phyloP scores from a whole-genome alignment of 2,888 invertebrate genomes.

The Tholera decimalis region DNA sequence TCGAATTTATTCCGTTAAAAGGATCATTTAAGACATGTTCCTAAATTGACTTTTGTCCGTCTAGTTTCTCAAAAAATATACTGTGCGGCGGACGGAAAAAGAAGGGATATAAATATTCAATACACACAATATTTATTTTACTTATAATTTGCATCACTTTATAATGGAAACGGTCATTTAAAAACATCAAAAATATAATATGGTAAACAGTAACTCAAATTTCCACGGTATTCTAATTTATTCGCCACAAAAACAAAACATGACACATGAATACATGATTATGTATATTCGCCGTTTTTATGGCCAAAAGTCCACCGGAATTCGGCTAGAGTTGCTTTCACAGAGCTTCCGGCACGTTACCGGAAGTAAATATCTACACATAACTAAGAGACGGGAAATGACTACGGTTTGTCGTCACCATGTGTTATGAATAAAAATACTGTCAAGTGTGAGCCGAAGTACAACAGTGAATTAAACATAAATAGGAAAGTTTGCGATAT shows the following conservation, averaged over 20 bases:
- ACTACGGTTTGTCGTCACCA: constrained; percentile 62
- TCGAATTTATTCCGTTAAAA: too few relatives aligned
- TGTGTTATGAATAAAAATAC: constrained; percentile 58
- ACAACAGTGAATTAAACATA: not conserved
- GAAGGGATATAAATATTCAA: too few relatives aligned
- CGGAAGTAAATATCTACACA: constrained; percentile 67
- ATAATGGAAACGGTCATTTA: constrained; percentile 11
- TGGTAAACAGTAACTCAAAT: constrained; percentile 23
- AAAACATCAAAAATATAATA: constrained; percentile 6
- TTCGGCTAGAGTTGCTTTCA: constrained; percentile 71
- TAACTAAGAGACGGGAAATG: constrained; percentile 64
- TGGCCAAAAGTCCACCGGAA: constrained; percentile 70
- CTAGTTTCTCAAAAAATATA: too few relatives aligned
- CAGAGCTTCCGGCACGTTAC: constrained; percentile 66
- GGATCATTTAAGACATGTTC: too few relatives aligned
- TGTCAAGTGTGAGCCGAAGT: constrained; percentile 37
- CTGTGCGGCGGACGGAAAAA: too few relatives aligned
- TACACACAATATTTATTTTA: not conserved
- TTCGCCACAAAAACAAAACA: constrained; percentile 40
- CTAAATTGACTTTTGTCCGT: too few relatives aligned
- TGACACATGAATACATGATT: constrained; percentile 33
- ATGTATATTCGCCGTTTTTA: constrained; percentile 58
- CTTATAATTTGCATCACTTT: not conserved
- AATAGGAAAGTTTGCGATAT: too few relatives aligned
- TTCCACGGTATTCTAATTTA: constrained; percentile 16